These are phyloP conservation scores for Macropus fuliginosus DNA, from an alignment of 2,797 vertebrate species.

Conservation along the genomic window DNA sequence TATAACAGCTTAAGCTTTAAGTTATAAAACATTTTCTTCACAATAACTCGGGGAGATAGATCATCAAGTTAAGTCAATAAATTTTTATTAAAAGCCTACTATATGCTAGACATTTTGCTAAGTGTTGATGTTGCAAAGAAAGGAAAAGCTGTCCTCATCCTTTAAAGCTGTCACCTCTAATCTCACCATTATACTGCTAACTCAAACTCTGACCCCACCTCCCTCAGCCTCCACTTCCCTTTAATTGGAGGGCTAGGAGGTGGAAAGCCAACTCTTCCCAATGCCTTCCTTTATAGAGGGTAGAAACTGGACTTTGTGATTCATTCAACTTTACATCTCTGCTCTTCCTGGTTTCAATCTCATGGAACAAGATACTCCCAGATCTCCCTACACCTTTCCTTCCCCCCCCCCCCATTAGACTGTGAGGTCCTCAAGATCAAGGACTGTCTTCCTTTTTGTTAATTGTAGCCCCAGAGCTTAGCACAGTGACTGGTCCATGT, in stretches of 20 bases:
- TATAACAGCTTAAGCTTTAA: neutral
- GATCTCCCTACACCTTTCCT: neutral
- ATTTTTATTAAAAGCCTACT: neutral
- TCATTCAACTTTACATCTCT: neutral
- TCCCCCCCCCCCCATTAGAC: neutral
- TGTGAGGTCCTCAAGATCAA: neutral
- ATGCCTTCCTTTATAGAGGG: neutral
- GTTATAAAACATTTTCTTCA: neutral
- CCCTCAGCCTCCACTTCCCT: neutral
- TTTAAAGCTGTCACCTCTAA: neutral
- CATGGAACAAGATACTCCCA: neutral
- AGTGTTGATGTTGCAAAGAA: neutral
- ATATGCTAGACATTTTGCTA: neutral
- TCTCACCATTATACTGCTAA: neutral
- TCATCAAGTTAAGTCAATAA: neutral
- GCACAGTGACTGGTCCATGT: no score
- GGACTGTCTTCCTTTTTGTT: neutral
- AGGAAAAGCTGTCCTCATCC: neutral
- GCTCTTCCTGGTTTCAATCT: no score
- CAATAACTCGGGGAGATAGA: neutral
- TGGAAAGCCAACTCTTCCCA: neutral
- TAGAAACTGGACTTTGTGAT: neutral
- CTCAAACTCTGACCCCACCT: neutral
- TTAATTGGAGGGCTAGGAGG: neutral
- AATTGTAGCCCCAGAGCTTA: neutral